phyloP scores from a whole-genome alignment of 2,113 vertebrate species.

The Riparia riparia region DNA sequence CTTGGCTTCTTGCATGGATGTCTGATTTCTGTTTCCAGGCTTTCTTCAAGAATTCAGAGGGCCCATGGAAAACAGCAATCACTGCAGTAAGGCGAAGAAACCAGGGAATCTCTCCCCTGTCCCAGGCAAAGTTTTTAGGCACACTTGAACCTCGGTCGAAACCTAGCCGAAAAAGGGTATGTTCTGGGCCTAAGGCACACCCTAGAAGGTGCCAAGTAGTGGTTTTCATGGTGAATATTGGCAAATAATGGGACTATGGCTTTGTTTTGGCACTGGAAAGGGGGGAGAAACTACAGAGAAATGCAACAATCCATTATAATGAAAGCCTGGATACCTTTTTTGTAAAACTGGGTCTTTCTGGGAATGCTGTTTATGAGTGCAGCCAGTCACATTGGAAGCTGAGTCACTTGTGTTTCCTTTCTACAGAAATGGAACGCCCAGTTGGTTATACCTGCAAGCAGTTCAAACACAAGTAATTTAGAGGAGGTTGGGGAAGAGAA shows the following conservation, averaged over 20 bases:
- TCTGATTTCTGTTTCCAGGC: conserved; percentile 71
- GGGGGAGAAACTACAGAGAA: neutral
- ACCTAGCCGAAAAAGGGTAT: conserved; percentile 67
- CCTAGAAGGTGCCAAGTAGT: neutral
- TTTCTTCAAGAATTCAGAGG: conserved; percentile 84
- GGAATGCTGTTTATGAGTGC: neutral
- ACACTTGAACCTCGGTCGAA: neutral
- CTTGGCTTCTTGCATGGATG: neutral
- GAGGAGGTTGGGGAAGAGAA: neutral
- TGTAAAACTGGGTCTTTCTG: neutral
- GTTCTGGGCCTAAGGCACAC: neutral
- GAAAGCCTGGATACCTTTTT: neutral
- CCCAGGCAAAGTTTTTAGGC: neutral
- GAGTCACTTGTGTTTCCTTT: neutral
- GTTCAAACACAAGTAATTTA: neutral
- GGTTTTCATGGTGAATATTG: neutral
- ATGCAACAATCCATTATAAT: neutral
- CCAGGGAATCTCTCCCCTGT: neutral
- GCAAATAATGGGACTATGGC: neutral
- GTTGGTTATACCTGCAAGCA: conserved; percentile 70
- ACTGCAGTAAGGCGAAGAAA: conserved; percentile 77
- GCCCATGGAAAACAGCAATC: conserved; percentile 84
- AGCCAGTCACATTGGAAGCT: neutral
- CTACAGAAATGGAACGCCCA: conserved; percentile 83
- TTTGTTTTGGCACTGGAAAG: neutral